Base-by-base conservation (phyloP, 2,888 invertebrate genomes). In the Dryocosmus kuriphilus region DNA sequence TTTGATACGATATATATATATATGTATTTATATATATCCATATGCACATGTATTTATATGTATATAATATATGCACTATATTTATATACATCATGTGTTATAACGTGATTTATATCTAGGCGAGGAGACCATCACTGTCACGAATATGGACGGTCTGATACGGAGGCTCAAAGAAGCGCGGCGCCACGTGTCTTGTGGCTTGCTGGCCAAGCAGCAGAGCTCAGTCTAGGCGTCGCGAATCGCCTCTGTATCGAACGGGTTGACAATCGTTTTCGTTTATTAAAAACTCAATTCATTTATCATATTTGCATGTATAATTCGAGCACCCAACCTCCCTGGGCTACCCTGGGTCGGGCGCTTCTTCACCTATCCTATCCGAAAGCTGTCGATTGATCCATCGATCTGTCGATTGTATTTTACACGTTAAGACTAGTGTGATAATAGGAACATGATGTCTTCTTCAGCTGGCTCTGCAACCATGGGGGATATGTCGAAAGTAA, bases 371-470 rank as follows among this genome's bases (percentile, higher is more conserved):
- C 24, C 75, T 19, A 60, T 57, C 57, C 75, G 19, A 75, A 41
- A 62, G 61, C 38, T 60, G 38, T 77, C 77, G 80, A 65, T 76
- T 19, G 75, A 61, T 46, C 73, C 65, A 76, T 75, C 78, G 82
- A 83, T 81, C 81, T 80, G 83, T 84, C 83, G 81, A 77, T 78
- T 81, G 77, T 82, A 81, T 81, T 85, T 84, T 86, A 90, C 89
- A 87, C 83, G 80, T 88, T 90, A 90, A 89, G 91, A 91, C 91
- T 91, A 91, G 91, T 90, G 89, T 89, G 89, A 90, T 89, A 90
- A 90, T 90, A 91, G 91, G 91, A 91, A 91, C 91, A 91, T 91
- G 89, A 85, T 89, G 88, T 89, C 88, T 89, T 87, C 86, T 85
- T 84, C 87, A 85, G 87, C 87, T 87, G 86, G 84, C 86, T 85